Evolutionary conservation across 2,888 invertebrate genomes (phyloP).

Genomic region (Acleris holmiana): DNA sequence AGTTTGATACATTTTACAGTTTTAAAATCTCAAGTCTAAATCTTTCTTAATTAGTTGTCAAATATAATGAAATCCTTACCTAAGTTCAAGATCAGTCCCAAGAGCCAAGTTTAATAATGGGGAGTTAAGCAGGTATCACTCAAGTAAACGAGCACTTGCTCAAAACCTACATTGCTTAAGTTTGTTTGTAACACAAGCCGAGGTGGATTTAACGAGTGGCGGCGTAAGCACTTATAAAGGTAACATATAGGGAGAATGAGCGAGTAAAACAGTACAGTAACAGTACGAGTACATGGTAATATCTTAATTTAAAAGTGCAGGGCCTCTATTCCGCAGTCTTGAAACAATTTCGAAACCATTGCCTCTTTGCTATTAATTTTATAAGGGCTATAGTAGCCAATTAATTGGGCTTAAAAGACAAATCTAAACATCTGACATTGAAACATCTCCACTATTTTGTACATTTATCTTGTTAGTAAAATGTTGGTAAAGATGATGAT

Average conservation of each 20-base stretch:
- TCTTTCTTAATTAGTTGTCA: neutral
- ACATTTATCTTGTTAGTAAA: too few species aligned
- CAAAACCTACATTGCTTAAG: conserved; percentile 16
- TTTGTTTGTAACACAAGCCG: conserved; percentile 20
- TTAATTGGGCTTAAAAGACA: too few species aligned
- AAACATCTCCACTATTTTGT: too few species aligned
- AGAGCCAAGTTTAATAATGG: neutral
- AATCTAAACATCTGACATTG: too few species aligned
- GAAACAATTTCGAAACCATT: too few species aligned
- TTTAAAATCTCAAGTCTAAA: too few species aligned
- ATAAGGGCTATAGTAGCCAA: too few species aligned
- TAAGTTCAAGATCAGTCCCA: neutral
- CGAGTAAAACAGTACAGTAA: too few species aligned
- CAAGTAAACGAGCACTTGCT: conserved; percentile 12
- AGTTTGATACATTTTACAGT: neutral
- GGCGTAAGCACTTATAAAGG: neutral
- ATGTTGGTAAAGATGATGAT: too few species aligned
- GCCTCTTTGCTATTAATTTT: too few species aligned
- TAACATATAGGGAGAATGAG: neutral
- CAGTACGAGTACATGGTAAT: neutral
- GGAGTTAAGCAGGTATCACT: conserved; percentile 10
- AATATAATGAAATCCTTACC: neutral
- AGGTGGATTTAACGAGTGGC: conserved; percentile 15
- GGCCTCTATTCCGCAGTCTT: too few species aligned
- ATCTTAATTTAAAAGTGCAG: neutral